Base-by-base conservation (phyloP, 2,888 invertebrate species). In the Nectonema munidae region DNA sequence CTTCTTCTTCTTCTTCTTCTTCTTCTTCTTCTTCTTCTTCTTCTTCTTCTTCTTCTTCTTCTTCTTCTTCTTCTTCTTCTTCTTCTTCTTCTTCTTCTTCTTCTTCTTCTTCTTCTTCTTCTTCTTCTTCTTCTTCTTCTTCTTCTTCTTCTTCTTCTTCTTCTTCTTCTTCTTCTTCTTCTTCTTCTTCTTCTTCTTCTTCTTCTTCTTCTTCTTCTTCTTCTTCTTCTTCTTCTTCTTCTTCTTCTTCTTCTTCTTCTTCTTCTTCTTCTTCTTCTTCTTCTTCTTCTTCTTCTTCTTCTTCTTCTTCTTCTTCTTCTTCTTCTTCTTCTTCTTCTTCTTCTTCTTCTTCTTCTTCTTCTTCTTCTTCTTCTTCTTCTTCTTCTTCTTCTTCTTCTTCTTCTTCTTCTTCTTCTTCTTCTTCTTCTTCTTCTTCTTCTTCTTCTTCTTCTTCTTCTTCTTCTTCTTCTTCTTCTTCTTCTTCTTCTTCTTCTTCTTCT, bases 101-200 rank as follows among this genome's bases (percentile, higher is more conserved):
- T 39, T 13, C 17, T 37, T 38, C 3, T 39, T 18, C 20, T 39
- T 39, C 14, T 39, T 37, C 20, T 13, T 38, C 38, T 38, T 17
- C 20, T 17, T 39, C 9, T 39, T 3, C 20, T 16, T 38, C 38
- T 38, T 16, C 6, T 16, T 40, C 4, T 39, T 21, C 21, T 21
- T 39, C 18, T 39, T 13, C 17, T 37, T 38, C 3, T 39, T 18
- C 20, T 39, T 39, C 14, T 39, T 37, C 20, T 13, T 38, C 38
- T 38, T 17, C 20, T 17, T 39, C 9, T 39, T 3, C 20, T 16
- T 38, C 38, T 38, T 16, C 6, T 16, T 40, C 4, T 39, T 21
- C 21, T 21, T 39, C 18, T 39, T 13, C 17, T 37, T 38, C 3
- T 39, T 18, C 20, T 39, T 39, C 14, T 39, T 37, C 20, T 13